phyloP scores from a whole-genome alignment of 2,797 vertebrate species.

The Rhadinocentrus ornatus region DNA sequence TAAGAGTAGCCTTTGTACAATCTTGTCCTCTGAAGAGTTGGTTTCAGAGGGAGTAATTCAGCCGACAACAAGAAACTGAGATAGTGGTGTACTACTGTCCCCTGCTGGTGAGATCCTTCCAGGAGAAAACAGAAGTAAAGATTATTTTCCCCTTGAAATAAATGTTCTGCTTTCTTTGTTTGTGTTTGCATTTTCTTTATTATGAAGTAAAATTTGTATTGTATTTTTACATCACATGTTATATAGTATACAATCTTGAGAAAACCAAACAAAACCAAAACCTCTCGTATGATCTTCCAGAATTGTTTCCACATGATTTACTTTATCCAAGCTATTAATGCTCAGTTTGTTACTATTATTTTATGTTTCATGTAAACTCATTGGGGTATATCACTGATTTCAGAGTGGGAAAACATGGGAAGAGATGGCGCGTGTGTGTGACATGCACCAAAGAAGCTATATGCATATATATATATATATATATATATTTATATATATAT shows the following conservation, averaged over 20 bases:
- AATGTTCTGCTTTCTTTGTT: not conserved
- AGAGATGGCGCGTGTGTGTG: not conserved
- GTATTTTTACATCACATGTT: not conserved
- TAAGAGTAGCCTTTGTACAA: constrained; percentile 10
- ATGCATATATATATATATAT: too few species aligned
- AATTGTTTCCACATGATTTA: not conserved
- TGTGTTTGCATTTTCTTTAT: not conserved
- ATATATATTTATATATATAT: too few species aligned
- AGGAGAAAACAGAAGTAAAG: not conserved
- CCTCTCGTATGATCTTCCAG: not conserved
- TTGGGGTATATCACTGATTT: not conserved
- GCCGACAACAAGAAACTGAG: constrained; percentile 2
- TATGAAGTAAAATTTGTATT: not conserved
- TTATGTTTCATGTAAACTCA: not conserved
- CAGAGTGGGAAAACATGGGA: not conserved
- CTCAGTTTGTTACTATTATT: not conserved
- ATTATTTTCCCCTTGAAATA: not conserved
- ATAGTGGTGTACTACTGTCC: constrained; percentile 74
- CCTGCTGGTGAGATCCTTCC: constrained; percentile 64
- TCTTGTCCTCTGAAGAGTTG: constrained; percentile 13
- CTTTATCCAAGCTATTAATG: not conserved
- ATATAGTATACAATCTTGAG: not conserved
- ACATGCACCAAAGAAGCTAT: not conserved
- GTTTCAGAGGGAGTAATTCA: constrained; percentile 1
- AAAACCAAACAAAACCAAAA: not conserved